These are phyloP conservation scores for Kuschelorhynchus macadamiae DNA, from an alignment of 2,888 invertebrate species.

Conservation along the genomic window DNA sequence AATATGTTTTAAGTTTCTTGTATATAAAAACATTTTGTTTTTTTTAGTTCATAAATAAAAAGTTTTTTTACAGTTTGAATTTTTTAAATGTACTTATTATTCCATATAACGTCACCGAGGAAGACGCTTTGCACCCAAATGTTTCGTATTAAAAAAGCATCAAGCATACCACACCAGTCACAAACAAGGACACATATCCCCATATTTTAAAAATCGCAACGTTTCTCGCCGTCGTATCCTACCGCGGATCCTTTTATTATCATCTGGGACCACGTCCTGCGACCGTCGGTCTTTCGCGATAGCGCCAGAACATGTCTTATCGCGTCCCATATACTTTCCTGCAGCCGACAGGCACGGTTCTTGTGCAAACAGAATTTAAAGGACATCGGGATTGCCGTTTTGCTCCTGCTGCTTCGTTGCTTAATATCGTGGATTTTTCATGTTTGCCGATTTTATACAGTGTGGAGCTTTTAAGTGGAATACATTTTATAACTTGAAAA, in stretches of 20 bases:
- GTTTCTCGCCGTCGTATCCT: constrained; percentile 38
- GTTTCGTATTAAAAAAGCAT: constrained; percentile 28
- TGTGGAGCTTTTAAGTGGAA: too few relatives aligned
- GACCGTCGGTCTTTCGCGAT: constrained; percentile 51
- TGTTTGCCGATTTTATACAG: not conserved
- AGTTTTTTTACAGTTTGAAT: too few relatives aligned
- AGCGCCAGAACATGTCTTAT: constrained; percentile 67
- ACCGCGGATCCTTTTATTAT: constrained; percentile 46
- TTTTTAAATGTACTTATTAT: too few relatives aligned
- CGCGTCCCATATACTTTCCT: constrained; percentile 65
- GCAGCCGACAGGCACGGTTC: constrained; percentile 44
- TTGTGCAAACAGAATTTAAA: constrained; percentile 47
- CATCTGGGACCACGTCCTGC: constrained; percentile 46
- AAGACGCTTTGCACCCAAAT: too few relatives aligned
- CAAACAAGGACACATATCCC: constrained; percentile 33
- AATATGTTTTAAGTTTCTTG: too few relatives aligned
- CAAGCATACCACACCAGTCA: constrained; percentile 8
- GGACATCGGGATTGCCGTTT: constrained; percentile 37
- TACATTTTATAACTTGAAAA: too few relatives aligned
- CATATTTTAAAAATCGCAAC: constrained; percentile 41
- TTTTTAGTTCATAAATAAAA: too few relatives aligned
- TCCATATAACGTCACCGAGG: too few relatives aligned
- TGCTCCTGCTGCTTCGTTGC: constrained; percentile 4
- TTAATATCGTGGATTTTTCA: constrained; percentile 21
- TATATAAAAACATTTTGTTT: too few relatives aligned